Conservation (phyloP, 2,888 invertebrate genomes). For the Tenodera sinensis region DNA sequence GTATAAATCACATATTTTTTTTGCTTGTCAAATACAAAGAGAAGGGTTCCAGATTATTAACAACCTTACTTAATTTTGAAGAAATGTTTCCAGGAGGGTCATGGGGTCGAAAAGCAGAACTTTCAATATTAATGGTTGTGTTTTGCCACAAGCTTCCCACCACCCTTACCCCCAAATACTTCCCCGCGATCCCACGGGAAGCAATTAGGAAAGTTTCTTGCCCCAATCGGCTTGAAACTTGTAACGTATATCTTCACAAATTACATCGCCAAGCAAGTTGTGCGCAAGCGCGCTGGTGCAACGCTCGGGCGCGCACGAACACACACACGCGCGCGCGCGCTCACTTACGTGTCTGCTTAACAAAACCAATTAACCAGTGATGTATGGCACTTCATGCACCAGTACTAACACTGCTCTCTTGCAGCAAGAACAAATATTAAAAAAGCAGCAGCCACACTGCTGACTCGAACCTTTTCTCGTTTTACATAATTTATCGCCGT, state of each 20-base stretch:
- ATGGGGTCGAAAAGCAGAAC: not conserved
- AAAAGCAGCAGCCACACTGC: not conserved
- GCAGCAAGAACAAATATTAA: not conserved
- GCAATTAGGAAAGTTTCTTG: constrained; percentile 31
- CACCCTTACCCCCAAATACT: not conserved
- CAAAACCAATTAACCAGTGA: constrained; percentile 25
- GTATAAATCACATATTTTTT: not conserved
- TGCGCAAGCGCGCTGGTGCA: not conserved
- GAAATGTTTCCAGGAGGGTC: not conserved
- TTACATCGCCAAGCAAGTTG: not conserved
- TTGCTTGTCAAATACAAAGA: not conserved
- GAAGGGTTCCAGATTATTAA: not conserved
- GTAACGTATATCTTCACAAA: constrained; percentile 27
- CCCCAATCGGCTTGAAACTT: constrained; percentile 26
- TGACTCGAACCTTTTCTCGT: not conserved
- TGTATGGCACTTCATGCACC: not conserved
- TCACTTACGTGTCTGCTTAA: constrained; percentile 13
- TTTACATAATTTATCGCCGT: not conserved
- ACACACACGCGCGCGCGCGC: not conserved
- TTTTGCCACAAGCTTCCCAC: constrained; percentile 19
- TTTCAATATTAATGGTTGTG: constrained; percentile 24
- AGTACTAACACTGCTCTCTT: not conserved
- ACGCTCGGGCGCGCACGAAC: too few species aligned
- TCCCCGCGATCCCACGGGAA: constrained; percentile 11
- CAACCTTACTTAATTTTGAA: not conserved